Base-by-base conservation (phyloP, 2,113 vertebrate species). In the Arvicanthis niloticus region DNA sequence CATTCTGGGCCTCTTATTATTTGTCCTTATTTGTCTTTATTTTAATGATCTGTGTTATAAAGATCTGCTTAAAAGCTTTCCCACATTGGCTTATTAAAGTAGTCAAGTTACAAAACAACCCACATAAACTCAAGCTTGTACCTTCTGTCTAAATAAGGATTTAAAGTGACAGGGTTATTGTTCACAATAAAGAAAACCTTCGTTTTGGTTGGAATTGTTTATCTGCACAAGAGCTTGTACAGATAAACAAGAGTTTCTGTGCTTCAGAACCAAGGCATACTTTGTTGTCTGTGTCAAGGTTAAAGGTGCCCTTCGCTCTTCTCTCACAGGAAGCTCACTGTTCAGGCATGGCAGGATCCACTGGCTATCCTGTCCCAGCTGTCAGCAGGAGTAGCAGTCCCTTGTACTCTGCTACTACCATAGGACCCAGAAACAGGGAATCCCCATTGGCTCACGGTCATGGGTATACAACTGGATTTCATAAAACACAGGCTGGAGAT, bases 41-140 rank as follows among this genome's bases (percentile, higher is more conserved):
- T 85, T 96, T 89, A 91, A 89, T 92, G 45, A 96, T 58, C 56
- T 89, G 78, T 89, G 21, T 90, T 93, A 68, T 40, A 73, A 62
- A 88, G 40, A 70, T 78, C 48, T 77, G 93, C 45, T 68, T 51
- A 89, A 67, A 91, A 96, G 86, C 70, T 60, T 92, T 92, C n/a
- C 72, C 80, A 91, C 76, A n/a, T 91, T 2, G 2, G 19, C 45
- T 87, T 58, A 51, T 95, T 90, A 89, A 76, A 91, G 76, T 88
- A 80, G 51, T 53, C 42, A 48, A 85, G n/a, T 65, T 94, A 42
- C 72, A 72, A 82, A 92, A 60, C 67, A 80, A 51, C 22, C 26
- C 68, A 58, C 5, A 8, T 53, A 72, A 76, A 76, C 51, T 37
- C 68, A 72, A 68, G 26, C 48, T 68, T 45, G 77, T 65, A 13